These are phyloP conservation scores for Phenacoccus solenopsis DNA, from an alignment of 1,140 invertebrate species.

Conservation along the genomic window DNA sequence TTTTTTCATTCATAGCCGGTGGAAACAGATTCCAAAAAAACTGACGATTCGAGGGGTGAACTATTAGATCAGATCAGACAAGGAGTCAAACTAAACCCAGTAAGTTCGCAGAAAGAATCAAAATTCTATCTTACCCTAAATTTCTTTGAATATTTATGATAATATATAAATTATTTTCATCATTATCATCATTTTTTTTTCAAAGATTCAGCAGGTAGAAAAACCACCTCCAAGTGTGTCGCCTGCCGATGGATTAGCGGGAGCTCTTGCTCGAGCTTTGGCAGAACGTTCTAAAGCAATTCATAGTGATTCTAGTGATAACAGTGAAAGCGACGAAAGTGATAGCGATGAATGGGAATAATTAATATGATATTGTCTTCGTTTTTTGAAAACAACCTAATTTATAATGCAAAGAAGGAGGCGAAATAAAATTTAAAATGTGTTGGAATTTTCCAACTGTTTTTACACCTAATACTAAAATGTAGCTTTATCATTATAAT, in stretches of 20 bases:
- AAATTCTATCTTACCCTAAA: too few species aligned
- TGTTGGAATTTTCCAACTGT: too few species aligned
- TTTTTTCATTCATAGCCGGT: conserved; percentile 20
- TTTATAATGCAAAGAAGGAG: too few species aligned
- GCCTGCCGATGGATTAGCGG: conserved; percentile 51
- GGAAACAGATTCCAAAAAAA: conserved; percentile 22
- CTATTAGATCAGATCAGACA: conserved; percentile 65
- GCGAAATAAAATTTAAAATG: too few species aligned
- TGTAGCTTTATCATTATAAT: too few species aligned
- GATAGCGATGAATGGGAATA: conserved; percentile 51
- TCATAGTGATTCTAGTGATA: conserved; percentile 45
- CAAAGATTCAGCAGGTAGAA: conserved; percentile 24
- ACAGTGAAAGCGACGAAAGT: conserved; percentile 29
- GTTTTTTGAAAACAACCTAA: too few species aligned
- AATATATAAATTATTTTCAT: too few species aligned
- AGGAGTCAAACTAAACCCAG: conserved; percentile 60
- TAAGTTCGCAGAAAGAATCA: too few species aligned
- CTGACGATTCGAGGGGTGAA: conserved; percentile 46
- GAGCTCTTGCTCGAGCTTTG: conserved; percentile 61
- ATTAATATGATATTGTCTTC: too few species aligned
- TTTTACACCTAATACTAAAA: too few species aligned
- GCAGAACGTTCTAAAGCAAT: conserved; percentile 54
- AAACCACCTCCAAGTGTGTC: conserved; percentile 19
- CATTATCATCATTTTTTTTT: too few species aligned
- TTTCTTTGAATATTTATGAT: too few species aligned